Evolutionary conservation across 1,140 invertebrate genomes (phyloP), one percentile per base, ranked within the genome.

Genomic region (Telenomus remus): DNA sequence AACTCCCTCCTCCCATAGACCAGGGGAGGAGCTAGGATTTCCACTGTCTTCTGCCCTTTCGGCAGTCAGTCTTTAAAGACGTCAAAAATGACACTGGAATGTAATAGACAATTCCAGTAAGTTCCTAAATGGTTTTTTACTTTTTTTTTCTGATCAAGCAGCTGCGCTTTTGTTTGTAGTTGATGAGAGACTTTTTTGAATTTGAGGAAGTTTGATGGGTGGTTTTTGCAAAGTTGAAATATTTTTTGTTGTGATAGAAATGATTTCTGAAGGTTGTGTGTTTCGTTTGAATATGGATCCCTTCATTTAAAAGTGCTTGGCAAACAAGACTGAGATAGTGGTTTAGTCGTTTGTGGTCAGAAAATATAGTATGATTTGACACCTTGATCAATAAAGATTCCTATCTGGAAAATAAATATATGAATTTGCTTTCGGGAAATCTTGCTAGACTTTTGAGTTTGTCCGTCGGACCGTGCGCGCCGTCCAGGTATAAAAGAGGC

Each of bases 11-110:
- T 51, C 11, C 15, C 8, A 13, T n/a, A 35, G 19, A 27, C 19
- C 37, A 59, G 50, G 69, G 69, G 69, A 72, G 69, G 69, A 72
- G 69, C 69, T 44, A 65, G 69, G 42, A 65, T 59, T 65, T 72
- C 43, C 60, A 72, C 68, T 64, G 68, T 56, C 16, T 57, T 64
- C 37, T 37, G 44, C 66, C 50, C 43, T 43, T 61, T 61, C 50
- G 50, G 50, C 13, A 49, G 19, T 8, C 10, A 7, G 19, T 11
- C 47, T 16, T 55, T 55, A 55, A 48, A 55, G 49, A 64, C 10
- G 3, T 42, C 7, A 50, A 33, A 57, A 47, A 37, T 57, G 44
- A 42, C 42, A 27, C 54, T 19, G 55, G 44, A 48, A 48, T 57
- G 55, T 14, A 14, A 43, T 42, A 43, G 57, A 50, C 43, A 56